phyloP scores from a whole-genome alignment of 35 echinoderm and acorn worm genomes.

The Lytechinus pictus region DNA sequence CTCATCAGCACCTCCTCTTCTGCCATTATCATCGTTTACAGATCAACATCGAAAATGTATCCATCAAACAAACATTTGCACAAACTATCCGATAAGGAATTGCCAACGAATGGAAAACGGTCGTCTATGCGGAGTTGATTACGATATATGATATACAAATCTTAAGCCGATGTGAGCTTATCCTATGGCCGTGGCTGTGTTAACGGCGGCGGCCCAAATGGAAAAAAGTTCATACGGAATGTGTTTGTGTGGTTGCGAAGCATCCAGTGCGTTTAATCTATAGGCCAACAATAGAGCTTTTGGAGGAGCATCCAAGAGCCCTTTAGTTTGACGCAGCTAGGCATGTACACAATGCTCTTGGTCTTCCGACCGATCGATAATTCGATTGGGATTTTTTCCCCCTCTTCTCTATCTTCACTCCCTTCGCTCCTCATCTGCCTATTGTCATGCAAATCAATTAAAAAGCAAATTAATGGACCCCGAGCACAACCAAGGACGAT shows the following conservation, averaged over 20 bases:
- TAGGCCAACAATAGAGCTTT: background rate
- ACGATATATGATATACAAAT: background rate
- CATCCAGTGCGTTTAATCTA: constrained; percentile 29
- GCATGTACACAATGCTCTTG: background rate
- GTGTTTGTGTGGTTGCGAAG: constrained; percentile 41
- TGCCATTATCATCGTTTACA: constrained; percentile 5
- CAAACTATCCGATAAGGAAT: background rate
- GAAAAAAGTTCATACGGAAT: constrained; percentile 12
- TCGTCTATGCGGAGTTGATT: background rate
- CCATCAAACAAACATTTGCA: background rate
- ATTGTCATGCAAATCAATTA: constrained; percentile 26
- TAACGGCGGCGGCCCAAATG: background rate
- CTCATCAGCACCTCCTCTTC: background rate
- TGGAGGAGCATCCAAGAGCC: background rate
- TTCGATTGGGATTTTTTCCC: constrained; percentile 2
- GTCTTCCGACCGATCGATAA: constrained; percentile 27
- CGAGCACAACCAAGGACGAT: background rate
- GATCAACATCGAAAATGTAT: background rate
- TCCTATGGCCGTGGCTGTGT: background rate
- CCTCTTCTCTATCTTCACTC: background rate
- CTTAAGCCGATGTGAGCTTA: too few species aligned
- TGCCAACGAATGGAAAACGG: background rate
- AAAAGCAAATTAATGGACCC: constrained; percentile 36
- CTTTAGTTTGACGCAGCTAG: background rate
- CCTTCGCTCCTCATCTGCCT: background rate